Percentiles rank a stretch among this genome's conserved stretches.
Conservation (phyloP, 2,113 vertebrate species). For the Nanorana parkeri region DNA sequence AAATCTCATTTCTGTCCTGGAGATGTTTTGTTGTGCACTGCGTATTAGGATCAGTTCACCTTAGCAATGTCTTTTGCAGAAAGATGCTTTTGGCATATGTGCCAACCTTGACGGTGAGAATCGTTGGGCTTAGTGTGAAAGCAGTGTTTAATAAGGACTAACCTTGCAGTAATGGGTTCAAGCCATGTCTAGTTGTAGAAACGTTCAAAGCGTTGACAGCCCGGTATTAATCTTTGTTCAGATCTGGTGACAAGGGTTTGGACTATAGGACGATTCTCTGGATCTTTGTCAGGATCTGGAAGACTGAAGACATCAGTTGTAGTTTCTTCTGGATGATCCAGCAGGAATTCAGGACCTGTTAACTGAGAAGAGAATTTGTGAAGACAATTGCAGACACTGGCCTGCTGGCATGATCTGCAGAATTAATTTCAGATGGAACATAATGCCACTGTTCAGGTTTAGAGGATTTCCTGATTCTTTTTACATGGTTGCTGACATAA, state of each 20-base stretch:
- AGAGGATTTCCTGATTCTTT: no score
- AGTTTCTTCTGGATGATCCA: not conserved
- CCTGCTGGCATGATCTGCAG: not conserved
- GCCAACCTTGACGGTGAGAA: no score
- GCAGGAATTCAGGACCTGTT: no score
- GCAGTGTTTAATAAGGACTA: not conserved
- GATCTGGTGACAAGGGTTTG: not conserved
- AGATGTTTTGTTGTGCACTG: not conserved
- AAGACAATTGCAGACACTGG: not conserved
- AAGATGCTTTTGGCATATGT: no score
- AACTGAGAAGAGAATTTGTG: not conserved
- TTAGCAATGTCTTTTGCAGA: no score
- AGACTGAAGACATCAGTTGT: not conserved
- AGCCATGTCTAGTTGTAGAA: not conserved
- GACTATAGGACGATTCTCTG: not conserved
- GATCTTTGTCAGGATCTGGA: slow-evolving; percentile 1
- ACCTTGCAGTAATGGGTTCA: not conserved
- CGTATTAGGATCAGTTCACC: not conserved
- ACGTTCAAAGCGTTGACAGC: not conserved
- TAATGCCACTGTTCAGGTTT: slow-evolving; percentile 8
- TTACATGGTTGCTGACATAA: no score
- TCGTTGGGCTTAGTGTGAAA: no score
- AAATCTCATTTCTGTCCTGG: not conserved
- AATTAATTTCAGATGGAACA: not conserved
- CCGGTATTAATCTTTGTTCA: not conserved